These are phyloP conservation scores for Monopterus albus DNA, from an alignment of 2,113 vertebrate species.

Conservation along the genomic window DNA sequence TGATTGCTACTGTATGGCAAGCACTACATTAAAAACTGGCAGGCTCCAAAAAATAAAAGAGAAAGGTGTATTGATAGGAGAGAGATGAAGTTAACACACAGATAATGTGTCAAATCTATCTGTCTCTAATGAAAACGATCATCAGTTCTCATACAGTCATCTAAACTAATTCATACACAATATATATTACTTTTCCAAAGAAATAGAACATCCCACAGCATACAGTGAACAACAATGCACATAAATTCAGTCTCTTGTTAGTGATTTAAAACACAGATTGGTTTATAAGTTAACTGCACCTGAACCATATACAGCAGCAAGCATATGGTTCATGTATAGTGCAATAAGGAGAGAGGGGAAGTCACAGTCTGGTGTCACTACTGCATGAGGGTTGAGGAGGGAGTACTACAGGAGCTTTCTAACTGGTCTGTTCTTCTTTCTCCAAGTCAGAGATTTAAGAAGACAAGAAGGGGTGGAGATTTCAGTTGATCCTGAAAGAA, in stretches of 20 bases:
- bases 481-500: conserved; percentile 85
- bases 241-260: conserved; percentile 6
- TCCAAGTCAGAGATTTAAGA: conserved; percentile 87
- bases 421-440: conserved; percentile 86
- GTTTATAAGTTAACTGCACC: not conserved
- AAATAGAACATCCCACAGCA: not conserved
- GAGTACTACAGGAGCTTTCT: conserved; percentile 61
- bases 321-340: not conserved
- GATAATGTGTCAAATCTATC: not conserved
- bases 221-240: conserved; percentile 9
- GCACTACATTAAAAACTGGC: not conserved
- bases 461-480: conserved; percentile 88
- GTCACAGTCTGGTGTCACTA: not conserved
- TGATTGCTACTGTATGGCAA: conserved; percentile 14
- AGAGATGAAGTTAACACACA: not conserved
- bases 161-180: no score
- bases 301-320: not conserved
- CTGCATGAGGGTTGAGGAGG: not conserved
- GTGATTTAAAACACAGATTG: conserved; percentile 8
- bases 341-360: not conserved
- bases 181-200: no score
- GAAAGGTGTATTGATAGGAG: no score
- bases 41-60: not conserved
- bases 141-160: no score
- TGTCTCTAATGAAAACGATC: not conserved